phyloP scores from a whole-genome alignment of 2,888 invertebrate species.

The Argyresthia albistria region DNA sequence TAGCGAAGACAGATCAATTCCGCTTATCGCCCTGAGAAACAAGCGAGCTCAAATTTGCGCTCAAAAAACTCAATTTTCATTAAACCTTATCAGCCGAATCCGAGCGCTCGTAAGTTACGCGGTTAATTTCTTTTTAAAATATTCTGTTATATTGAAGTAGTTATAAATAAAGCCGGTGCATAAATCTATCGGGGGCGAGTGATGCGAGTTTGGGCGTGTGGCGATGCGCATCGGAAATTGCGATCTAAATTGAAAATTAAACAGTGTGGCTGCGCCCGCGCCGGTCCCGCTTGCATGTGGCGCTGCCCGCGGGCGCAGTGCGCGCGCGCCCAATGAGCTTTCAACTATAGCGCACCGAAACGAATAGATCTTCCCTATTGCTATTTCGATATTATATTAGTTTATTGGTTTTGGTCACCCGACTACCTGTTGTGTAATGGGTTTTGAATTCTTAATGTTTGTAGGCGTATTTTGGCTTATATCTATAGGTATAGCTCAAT shows the following conservation, averaged over 20 bases:
- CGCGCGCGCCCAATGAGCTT: neutral
- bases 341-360: neutral
- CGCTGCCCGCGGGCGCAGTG: neutral
- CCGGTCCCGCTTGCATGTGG: slow-evolving; percentile 8
- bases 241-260: slow-evolving; percentile 75
- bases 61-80: slow-evolving; percentile 60
- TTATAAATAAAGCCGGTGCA: slow-evolving; percentile 29
- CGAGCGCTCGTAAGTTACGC: slow-evolving; percentile 49
- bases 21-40: slow-evolving; percentile 35
- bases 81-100: slow-evolving; percentile 51
- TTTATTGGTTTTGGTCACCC: too few relatives aligned
- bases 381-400: neutral
- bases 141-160: slow-evolving; percentile 36
- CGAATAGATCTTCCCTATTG: neutral
- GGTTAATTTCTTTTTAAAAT: slow-evolving; percentile 65
- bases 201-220: slow-evolving; percentile 64
- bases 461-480: too few relatives aligned
- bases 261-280: slow-evolving; percentile 38
- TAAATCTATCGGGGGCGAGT: slow-evolving; percentile 61
- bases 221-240: slow-evolving; percentile 65
- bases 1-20: slow-evolving; percentile 45
- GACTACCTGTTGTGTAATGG: too few relatives aligned
- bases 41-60: slow-evolving; percentile 34
- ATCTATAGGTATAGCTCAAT: too few relatives aligned
- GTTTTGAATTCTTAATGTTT: too few relatives aligned